These are phyloP conservation scores for Leptopilina myrica DNA, from an alignment of 2,888 invertebrate species.

Conservation along the genomic window DNA sequence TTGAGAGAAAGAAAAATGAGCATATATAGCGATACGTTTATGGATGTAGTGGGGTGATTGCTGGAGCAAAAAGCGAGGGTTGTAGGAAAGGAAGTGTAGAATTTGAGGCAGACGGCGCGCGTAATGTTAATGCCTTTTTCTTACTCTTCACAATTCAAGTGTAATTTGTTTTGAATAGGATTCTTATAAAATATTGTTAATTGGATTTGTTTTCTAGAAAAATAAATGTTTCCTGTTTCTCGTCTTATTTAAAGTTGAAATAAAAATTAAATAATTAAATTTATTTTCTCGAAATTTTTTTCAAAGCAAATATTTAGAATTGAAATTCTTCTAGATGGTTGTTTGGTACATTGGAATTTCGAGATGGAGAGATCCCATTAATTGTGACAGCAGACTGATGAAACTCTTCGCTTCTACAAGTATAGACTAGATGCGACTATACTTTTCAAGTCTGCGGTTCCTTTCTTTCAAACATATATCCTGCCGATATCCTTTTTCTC, in stretches of 20 bases:
- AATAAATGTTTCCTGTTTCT: too few relatives aligned
- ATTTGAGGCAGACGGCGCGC: conserved; percentile 61
- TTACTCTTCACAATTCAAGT: conserved; percentile 10
- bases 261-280: too few relatives aligned
- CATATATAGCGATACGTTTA: conserved; percentile 7
- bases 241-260: too few relatives aligned
- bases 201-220: too few relatives aligned
- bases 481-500: conserved; percentile 15
- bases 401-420: conserved; percentile 4
- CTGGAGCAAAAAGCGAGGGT: conserved; percentile 38
- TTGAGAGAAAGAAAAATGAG: conserved; percentile 38
- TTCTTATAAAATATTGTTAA: background rate
- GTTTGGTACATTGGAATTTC: background rate
- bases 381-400: conserved; percentile 32
- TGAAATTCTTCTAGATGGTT: background rate
- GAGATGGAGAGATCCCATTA: conserved; percentile 6
- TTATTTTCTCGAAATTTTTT: background rate
- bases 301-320: background rate
- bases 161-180: background rate
- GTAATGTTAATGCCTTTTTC: conserved; percentile 57
- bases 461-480: background rate
- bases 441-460: conserved; percentile 18
- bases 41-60: conserved; percentile 10
- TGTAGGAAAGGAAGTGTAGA: conserved; percentile 48
- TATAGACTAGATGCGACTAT: background rate